phyloP scores from a whole-genome alignment of 1,140 invertebrate species.

The Nasonia giraulti region DNA sequence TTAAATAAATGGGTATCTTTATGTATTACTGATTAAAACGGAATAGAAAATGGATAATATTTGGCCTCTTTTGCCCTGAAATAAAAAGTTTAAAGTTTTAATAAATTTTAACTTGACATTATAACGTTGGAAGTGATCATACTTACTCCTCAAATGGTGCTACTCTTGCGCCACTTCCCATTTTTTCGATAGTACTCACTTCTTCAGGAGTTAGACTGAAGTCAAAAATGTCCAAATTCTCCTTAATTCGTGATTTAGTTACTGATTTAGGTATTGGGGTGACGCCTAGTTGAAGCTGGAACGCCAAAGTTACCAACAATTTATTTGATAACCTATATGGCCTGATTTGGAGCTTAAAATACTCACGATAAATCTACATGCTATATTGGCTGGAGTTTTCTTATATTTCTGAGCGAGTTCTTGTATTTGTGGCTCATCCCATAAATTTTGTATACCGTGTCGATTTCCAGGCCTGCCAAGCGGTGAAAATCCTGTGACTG shows the following conservation, averaged over 20 bases:
- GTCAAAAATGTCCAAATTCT: conserved; percentile 86
- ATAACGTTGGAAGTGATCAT: neutral
- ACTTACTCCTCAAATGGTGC: conserved; percentile 58
- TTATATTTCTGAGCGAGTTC: conserved; percentile 79
- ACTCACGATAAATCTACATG: conserved; percentile 80
- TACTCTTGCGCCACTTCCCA: conserved; percentile 60
- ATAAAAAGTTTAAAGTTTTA: neutral
- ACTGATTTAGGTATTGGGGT: conserved; percentile 84
- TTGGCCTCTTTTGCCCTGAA: conserved; percentile 33
- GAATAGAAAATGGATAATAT: conserved; percentile 30
- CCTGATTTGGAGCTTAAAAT: neutral
- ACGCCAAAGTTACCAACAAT: neutral
- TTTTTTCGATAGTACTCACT: conserved; percentile 65
- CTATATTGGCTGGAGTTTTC: conserved; percentile 82
- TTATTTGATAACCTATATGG: conserved; percentile 15
- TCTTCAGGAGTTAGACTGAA: conserved; percentile 81
- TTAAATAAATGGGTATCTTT: neutral
- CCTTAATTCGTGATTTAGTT: conserved; percentile 79
- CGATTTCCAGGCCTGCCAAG: conserved; percentile 77
- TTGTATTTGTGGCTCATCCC: conserved; percentile 76
- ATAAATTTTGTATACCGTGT: conserved; percentile 57
- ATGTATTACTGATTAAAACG: conserved; percentile 8
- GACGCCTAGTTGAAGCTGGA: conserved; percentile 61
- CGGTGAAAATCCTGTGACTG: conserved; percentile 87
- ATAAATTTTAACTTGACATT: neutral